Evolutionary conservation across 1,140 invertebrate genomes (phyloP).

Genomic region (Parapsyche elsis): DNA sequence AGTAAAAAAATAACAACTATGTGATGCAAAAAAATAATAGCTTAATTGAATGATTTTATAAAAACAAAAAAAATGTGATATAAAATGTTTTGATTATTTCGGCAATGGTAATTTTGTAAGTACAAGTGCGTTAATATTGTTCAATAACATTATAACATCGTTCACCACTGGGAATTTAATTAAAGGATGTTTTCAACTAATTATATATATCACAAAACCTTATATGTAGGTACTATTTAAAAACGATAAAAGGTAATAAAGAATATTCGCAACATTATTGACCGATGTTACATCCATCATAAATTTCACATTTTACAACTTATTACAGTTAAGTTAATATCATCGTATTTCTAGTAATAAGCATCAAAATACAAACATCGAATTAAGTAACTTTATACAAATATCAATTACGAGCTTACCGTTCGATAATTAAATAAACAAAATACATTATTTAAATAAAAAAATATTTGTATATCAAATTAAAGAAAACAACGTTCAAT

Average conservation of each 20-base stretch:
- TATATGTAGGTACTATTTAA: conserved; percentile 12
- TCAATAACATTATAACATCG: background rate
- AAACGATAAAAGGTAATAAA: conserved; percentile 14
- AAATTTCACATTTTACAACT: conserved; percentile 42
- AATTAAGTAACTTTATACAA: conserved; percentile 56
- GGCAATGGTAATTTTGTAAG: background rate
- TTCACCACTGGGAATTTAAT: background rate
- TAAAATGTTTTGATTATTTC: background rate
- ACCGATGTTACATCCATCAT: conserved; percentile 42
- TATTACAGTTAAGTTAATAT: conserved; percentile 37
- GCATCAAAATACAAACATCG: conserved; percentile 55
- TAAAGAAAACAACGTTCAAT: conserved; percentile 48
- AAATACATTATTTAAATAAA: conserved; percentile 48
- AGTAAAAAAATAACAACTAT: conserved; percentile 6
- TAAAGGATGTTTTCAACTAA: background rate
- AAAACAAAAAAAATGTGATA: background rate
- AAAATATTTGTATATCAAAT: conserved; percentile 39
- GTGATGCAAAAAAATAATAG: background rate
- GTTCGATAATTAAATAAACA: conserved; percentile 43
- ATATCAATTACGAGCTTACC: conserved; percentile 40
- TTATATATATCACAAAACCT: conserved; percentile 34
- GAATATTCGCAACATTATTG: conserved; percentile 32
- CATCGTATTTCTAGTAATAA: conserved; percentile 49
- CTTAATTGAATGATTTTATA: background rate
- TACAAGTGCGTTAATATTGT: background rate